Percentiles rank a stretch among this genome's conserved stretches.
These are phyloP conservation scores for Pteropus rufus DNA, from an alignment of 2,797 vertebrate genomes.

Conservation along the genomic window DNA sequence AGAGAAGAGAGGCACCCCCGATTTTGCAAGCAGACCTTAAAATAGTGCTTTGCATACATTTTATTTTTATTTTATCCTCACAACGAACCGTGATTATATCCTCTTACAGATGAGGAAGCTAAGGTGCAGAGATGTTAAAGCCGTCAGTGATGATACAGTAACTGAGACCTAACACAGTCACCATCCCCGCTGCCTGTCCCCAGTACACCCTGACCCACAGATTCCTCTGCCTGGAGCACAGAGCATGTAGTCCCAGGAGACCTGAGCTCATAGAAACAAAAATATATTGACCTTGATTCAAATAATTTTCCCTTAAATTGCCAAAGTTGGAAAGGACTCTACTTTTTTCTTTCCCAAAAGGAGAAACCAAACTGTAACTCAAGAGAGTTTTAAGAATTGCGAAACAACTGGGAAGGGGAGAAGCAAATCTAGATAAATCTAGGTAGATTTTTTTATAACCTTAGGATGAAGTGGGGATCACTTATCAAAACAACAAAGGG, in stretches of 20 bases:
- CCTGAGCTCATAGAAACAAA: background rate
- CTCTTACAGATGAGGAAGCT: background rate
- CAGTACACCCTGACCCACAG: background rate
- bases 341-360: background rate
- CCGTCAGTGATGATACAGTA: background rate
- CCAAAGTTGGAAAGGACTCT: background rate
- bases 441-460: background rate
- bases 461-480: background rate
- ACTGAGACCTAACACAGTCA: background rate
- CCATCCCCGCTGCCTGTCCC: background rate
- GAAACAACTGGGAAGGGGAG: background rate
- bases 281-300: background rate
- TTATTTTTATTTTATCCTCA: background rate
- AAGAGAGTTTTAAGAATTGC: constrained; percentile 1
- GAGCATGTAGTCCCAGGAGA: background rate
- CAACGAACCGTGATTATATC: background rate
- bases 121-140: background rate
- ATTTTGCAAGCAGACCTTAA: background rate
- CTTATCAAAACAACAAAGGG: background rate
- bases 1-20: background rate
- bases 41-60: background rate
- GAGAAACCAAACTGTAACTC: background rate
- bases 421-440: background rate
- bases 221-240: background rate
- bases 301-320: background rate